Evolutionary conservation across 2,888 invertebrate species (phyloP).

Genomic region (Notocelia uddmanniana): DNA sequence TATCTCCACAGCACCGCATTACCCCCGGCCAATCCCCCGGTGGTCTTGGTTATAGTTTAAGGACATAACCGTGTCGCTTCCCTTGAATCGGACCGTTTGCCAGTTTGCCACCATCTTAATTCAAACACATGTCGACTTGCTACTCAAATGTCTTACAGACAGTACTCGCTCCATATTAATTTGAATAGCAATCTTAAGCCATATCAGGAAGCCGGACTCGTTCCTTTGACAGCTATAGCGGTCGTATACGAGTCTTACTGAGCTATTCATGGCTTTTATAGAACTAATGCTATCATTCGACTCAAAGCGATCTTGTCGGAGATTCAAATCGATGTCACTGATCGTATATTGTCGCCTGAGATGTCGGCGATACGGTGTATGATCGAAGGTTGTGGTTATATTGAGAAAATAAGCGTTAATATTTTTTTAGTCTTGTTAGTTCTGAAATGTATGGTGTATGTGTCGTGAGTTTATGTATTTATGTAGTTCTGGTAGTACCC

Average conservation of each 20-base stretch:
- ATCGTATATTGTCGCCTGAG: conserved; percentile 84
- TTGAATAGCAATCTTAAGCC: conserved; percentile 1
- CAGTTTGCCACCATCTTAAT: not conserved
- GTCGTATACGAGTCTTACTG: not conserved
- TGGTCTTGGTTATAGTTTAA: no score
- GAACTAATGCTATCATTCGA: conserved; percentile 69
- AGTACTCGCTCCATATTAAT: not conserved
- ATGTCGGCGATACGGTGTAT: conserved; percentile 75
- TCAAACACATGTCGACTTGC: not conserved
- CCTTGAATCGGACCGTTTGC: no score
- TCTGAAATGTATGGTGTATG: no score
- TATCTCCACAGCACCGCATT: no score
- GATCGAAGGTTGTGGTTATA: conserved; percentile 55
- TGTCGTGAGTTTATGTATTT: no score
- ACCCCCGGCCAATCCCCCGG: no score
- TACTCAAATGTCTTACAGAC: not conserved
- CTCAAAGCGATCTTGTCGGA: conserved; percentile 75
- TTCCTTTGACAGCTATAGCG: conserved; percentile 1
- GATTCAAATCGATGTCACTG: conserved; percentile 78
- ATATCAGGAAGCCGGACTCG: conserved; percentile 3
- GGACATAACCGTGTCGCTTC: no score
- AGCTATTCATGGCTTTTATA: conserved; percentile 53
- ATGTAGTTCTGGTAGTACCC: no score
- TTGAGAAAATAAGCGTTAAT: conserved; percentile 57
- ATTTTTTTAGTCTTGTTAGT: no score